Base-by-base conservation (phyloP, 64 coral and sea anemone species). In the Stylophora pistillata region DNA sequence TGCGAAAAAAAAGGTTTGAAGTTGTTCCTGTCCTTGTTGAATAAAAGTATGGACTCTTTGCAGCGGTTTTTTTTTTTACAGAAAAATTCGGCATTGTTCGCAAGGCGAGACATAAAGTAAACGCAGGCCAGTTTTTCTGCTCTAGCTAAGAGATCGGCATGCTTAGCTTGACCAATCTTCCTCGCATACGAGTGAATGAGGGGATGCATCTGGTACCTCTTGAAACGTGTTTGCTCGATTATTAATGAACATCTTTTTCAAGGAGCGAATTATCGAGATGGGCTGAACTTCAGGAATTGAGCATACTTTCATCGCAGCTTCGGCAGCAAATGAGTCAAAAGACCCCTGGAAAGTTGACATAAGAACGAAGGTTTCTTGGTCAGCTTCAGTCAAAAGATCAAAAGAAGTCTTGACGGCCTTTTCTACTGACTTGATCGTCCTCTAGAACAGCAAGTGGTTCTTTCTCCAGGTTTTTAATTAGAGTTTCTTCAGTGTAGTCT, bases 41-140 rank as follows among this genome's bases (percentile, higher is more conserved):
- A 91, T 13, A 32, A 18, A 65, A 58, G 4, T 74, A 91, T 52
- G 16, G 89, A 91, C 74, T 76, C 30, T 26, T 91, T 85, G 89
- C 89, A 91, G 23, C 53, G 53, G 68, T 91, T 79, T 18, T 65
- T 85, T n/a, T n/a, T n/a, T 10, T 31, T 76, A 79, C 89, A 91
- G 56, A 65, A 91, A 9, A 62, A 53, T 5, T 62, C 13, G 17
- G 89, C 58, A 47, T 91, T 71, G 6, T 30, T 31, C 17, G 56
- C 79, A 15, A 91, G 68, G 7, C 72, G 4, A 26, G 76, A 57
- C 15, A 80, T 23, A 23, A 79, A 89, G 62, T 89, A 47, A 33
- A 31, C 87, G 71, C 63, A 70, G 41, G 77, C 62, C 87, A 15
- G 7, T 68, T 71, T 27, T 30, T 79, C 34, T 18, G 58, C 57